These are phyloP conservation scores for Brachionus calyciflorus DNA, from an alignment of 1,140 invertebrate species.

Conservation along the genomic window DNA sequence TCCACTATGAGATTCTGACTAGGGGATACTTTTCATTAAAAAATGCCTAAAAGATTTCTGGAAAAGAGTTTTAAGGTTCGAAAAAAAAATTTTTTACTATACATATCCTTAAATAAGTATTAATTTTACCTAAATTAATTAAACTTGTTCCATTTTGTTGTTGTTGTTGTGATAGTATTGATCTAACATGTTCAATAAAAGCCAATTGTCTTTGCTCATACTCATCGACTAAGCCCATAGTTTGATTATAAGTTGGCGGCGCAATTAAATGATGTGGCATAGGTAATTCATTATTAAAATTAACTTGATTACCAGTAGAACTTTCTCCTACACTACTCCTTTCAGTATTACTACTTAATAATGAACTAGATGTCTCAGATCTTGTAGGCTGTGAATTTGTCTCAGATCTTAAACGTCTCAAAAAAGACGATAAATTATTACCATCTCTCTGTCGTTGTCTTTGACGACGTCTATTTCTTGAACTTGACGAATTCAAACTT, in stretches of 20 bases:
- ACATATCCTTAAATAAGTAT: too few relatives aligned
- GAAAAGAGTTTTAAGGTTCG: too few relatives aligned
- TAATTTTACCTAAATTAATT: too few relatives aligned
- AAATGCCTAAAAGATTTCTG: too few relatives aligned
- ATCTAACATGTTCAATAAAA: conserved; percentile 23
- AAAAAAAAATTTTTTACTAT: too few relatives aligned
- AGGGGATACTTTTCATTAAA: too few relatives aligned
- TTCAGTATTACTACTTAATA: background rate
- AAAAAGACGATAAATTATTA: conserved; percentile 20
- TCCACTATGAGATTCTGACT: too few relatives aligned
- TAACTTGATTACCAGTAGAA: too few relatives aligned
- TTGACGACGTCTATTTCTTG: background rate
- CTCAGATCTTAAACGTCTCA: background rate
- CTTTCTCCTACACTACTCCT: too few relatives aligned
- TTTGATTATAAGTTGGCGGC: conserved; percentile 55
- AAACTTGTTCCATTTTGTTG: background rate
- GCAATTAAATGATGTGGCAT: conserved; percentile 49
- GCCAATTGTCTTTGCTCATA: conserved; percentile 51
- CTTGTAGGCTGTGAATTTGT: background rate
- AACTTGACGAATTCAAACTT: too few relatives aligned
- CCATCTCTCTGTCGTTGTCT: background rate
- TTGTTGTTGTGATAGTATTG: conserved; percentile 30
- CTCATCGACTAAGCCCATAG: conserved; percentile 55
- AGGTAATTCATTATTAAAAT: background rate
- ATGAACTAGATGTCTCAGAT: background rate